Conservation (phyloP, 2,797 vertebrate genomes). For the Botia kubotai region DNA sequence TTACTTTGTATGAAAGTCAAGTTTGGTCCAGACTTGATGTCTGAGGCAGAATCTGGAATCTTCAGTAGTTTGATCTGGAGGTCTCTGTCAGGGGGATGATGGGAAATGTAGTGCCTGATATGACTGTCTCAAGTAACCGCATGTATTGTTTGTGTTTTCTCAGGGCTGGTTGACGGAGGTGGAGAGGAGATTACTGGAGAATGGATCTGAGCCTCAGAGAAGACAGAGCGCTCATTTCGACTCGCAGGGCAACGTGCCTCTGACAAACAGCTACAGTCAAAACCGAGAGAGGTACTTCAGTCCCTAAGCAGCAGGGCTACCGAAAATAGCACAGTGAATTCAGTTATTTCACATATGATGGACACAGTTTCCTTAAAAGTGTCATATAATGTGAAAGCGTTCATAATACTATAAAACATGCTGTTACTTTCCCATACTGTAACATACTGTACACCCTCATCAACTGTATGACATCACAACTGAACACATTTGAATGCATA, state of each 20-base stretch:
- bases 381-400: background rate
- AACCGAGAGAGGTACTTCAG: slow-evolving; percentile 93
- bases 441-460: too few relatives aligned
- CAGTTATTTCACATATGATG: too few relatives aligned
- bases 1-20: too few relatives aligned
- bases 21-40: too few relatives aligned
- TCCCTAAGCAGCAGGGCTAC: slow-evolving; percentile 33
- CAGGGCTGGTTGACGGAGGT: slow-evolving; percentile 92
- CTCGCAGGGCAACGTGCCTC: slow-evolving; percentile 77
- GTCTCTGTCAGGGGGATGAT: background rate
- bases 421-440: too few relatives aligned
- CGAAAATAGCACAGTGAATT: background rate
- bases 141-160: slow-evolving; percentile 9
- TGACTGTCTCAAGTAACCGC: background rate
- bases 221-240: slow-evolving; percentile 86
- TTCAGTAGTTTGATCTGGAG: too few relatives aligned
- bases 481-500: too few relatives aligned
- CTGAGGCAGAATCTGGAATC: too few relatives aligned
- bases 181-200: slow-evolving; percentile 80
- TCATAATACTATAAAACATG: too few relatives aligned
- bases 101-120: background rate
- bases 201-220: slow-evolving; percentile 61
- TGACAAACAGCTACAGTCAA: slow-evolving; percentile 86
- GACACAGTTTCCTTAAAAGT: background rate
- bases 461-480: too few relatives aligned